Conservation (phyloP, 2,888 invertebrate species). For the Eristalinus aeneus region DNA sequence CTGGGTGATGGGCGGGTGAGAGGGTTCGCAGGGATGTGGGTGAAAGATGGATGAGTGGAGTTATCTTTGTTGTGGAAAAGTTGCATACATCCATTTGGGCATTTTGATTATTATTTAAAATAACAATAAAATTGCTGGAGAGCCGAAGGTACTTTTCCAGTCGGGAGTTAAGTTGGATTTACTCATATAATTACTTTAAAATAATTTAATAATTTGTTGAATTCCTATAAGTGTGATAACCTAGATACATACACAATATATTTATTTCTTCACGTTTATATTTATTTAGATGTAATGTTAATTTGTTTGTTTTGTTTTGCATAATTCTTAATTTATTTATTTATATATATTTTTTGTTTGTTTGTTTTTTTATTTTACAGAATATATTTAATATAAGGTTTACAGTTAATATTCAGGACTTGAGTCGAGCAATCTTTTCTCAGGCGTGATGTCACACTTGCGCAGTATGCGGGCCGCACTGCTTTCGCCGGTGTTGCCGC, state of each 20-base stretch:
- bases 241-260: constrained; percentile 72
- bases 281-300: constrained; percentile 56
- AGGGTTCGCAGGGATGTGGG: neutral
- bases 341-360: constrained; percentile 28
- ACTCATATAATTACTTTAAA: constrained; percentile 60
- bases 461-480: constrained; percentile 78
- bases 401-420: constrained; percentile 79
- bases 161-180: constrained; percentile 23
- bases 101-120: constrained; percentile 62
- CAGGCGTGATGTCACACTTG: constrained; percentile 80
- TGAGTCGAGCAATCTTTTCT: constrained; percentile 81
- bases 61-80: neutral
- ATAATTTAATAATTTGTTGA: constrained; percentile 70
- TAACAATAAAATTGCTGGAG: constrained; percentile 54
- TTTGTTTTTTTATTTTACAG: constrained; percentile 56
- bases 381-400: constrained; percentile 65
- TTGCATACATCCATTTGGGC: constrained; percentile 18
- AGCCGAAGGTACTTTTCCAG: neutral
- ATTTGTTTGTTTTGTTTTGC: constrained; percentile 55
- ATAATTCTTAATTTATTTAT: constrained; percentile 41
- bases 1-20: neutral
- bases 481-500: constrained; percentile 69
- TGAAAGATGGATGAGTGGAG: neutral
- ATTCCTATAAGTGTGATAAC: constrained; percentile 70
- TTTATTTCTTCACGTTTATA: constrained; percentile 40